phyloP scores from a whole-genome alignment of 2,113 vertebrate genomes.

The Pseudopodoces humilis region DNA sequence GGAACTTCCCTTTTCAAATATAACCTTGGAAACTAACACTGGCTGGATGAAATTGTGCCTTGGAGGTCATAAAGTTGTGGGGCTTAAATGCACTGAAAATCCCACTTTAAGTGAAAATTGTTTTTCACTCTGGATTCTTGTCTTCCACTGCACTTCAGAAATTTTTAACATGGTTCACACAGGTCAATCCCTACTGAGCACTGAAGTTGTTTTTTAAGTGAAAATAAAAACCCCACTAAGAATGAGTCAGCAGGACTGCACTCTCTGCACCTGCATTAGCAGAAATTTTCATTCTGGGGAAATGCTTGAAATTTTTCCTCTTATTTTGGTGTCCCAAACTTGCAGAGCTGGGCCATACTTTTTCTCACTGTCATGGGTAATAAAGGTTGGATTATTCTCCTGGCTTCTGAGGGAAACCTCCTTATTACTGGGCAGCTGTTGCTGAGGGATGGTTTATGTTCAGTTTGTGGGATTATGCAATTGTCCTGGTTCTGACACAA shows the following conservation, averaged over 20 bases:
- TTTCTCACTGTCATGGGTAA: not conserved
- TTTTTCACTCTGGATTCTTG: not conserved
- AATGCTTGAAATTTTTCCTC: not conserved
- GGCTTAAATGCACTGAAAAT: not conserved
- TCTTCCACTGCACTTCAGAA: not conserved
- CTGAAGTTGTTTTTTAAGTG: not conserved
- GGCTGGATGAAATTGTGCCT: not conserved
- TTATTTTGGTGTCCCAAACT: not conserved
- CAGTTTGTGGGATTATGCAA: slow-evolving; percentile 40
- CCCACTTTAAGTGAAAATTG: not conserved
- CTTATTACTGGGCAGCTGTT: slow-evolving; percentile 1
- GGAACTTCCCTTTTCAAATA: not conserved
- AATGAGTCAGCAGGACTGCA: not conserved
- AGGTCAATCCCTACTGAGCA: not conserved
- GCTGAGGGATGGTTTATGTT: not conserved
- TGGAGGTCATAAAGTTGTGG: not conserved
- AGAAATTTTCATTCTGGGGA: not conserved
- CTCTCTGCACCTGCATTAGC: not conserved
- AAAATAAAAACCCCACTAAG: not conserved
- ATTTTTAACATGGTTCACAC: not conserved
- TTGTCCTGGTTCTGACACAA: slow-evolving; percentile 33
- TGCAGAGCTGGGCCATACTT: not conserved
- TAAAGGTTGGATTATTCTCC: not conserved
- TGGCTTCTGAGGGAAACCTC: not conserved
- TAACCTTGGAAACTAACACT: not conserved